phyloP scores from a whole-genome alignment of 2,113 vertebrate genomes.

The Climacteris rufus region DNA sequence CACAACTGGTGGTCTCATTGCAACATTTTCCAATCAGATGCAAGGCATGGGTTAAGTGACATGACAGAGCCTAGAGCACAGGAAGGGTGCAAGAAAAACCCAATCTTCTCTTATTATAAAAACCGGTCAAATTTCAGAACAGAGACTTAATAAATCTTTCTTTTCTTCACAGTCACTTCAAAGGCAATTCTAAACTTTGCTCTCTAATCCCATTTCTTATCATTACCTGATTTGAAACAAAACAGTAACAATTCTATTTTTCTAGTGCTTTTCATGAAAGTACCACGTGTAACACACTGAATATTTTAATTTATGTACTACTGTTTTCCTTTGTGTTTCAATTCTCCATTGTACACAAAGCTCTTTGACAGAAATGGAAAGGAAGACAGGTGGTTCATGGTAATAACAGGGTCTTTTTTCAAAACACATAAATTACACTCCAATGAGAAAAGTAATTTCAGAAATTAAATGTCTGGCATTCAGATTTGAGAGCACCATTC shows the following conservation, averaged over 20 bases:
- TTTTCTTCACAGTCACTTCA: not conserved
- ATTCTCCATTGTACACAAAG: not conserved
- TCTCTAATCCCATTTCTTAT: not conserved
- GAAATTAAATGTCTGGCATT: not conserved
- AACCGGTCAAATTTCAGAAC: not conserved
- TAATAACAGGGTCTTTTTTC: not conserved
- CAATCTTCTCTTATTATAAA: not conserved
- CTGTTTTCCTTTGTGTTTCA: not conserved
- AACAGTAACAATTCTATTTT: not conserved
- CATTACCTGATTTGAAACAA: not conserved
- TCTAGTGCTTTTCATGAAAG: not conserved
- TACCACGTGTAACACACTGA: not conserved
- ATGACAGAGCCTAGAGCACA: not conserved
- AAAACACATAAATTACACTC: fast-evolving
- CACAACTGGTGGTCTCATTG: not conserved
- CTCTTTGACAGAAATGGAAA: not conserved
- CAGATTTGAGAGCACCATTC: not conserved
- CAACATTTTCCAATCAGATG: not conserved
- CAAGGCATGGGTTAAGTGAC: not conserved
- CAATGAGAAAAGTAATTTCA: not conserved
- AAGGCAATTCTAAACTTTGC: not conserved
- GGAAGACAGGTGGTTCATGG: not conserved
- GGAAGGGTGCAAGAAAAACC: not conserved
- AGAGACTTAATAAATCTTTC: not conserved
- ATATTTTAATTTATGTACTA: not conserved